Evolutionary conservation across 1,140 invertebrate genomes (phyloP), one percentile per base, ranked within the genome.

Genomic region (Penaeus vannamei): DNA sequence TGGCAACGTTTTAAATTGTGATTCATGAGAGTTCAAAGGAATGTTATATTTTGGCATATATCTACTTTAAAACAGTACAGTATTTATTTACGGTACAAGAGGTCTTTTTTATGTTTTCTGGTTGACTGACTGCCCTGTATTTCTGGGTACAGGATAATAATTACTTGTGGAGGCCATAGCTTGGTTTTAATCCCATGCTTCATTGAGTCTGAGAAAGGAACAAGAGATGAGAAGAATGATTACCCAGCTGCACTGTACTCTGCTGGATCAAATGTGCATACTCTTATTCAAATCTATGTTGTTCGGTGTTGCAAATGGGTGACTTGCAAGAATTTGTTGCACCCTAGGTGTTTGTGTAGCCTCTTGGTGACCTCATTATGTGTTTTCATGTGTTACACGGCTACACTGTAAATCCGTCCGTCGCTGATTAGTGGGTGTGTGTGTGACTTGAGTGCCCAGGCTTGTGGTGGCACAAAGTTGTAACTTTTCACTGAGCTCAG

Each of bases 381-480:
- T 84, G 87, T 89, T 77, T 26, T 61, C 53, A 80, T 85, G 61
- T 84, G 84, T 89, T 83, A 84, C 87, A 84, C 61, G 77, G 87
- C 87, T 85, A 84, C 87, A 89, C 81, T 89, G 87, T 89, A 84
- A 89, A 62, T 89, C 87, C 87, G 87, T 89, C 87, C 87, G 87
- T 84, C 64, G 82, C 66, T 72, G 87, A 80, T 87, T 87, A 87
- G 66, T 72, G 83, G 83, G 85, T 86, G 79, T 59, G 83, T 64
- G 29, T 77, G 87, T 69, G 59, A 66, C 82, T 42, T 80, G 72
- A 46, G 46, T 32, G 64, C 87, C 83, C 72, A 84, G 87, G 69
- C 60, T 79, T 53, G 53, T 53, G 72, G 72, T 76, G 72, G 72
- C 72, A 76, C 72, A 53, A 53, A 53, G 53, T 53, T 53, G 53